These are phyloP conservation scores for Rhynchotus rufescens DNA, from an alignment of 2,797 vertebrate genomes.

Conservation along the genomic window DNA sequence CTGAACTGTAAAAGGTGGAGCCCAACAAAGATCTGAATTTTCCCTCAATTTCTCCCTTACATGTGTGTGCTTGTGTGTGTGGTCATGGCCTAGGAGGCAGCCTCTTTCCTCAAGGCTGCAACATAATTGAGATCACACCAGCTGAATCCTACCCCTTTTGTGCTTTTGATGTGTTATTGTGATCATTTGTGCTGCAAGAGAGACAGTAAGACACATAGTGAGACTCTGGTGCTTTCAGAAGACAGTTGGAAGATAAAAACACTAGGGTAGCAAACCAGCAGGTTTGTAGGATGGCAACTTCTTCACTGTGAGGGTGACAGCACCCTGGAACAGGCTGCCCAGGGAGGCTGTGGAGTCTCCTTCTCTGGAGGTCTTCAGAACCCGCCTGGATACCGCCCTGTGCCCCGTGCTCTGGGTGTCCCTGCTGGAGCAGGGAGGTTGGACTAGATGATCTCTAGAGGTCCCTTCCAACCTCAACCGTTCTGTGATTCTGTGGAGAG, in stretches of 20 bases:
- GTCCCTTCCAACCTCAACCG: no score
- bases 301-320: no score
- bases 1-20: background rate
- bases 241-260: background rate
- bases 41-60: background rate
- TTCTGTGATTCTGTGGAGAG: no score
- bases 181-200: background rate
- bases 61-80: background rate
- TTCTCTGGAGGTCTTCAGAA: no score
- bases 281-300: no score
- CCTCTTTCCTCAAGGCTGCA: background rate
- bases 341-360: no score
- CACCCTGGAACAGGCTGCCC: no score
- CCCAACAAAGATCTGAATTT: background rate
- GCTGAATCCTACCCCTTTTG: background rate
- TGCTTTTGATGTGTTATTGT: background rate
- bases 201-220: background rate
- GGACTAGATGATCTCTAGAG: no score
- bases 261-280: rapidly evolving
- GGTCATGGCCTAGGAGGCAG: background rate
- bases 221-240: background rate
- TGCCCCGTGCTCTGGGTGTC: no score
- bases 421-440: no score
- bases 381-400: no score
- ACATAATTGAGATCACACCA: background rate